phyloP scores from a whole-genome alignment of 2,888 invertebrate genomes.

The Cephus rjabovi region DNA sequence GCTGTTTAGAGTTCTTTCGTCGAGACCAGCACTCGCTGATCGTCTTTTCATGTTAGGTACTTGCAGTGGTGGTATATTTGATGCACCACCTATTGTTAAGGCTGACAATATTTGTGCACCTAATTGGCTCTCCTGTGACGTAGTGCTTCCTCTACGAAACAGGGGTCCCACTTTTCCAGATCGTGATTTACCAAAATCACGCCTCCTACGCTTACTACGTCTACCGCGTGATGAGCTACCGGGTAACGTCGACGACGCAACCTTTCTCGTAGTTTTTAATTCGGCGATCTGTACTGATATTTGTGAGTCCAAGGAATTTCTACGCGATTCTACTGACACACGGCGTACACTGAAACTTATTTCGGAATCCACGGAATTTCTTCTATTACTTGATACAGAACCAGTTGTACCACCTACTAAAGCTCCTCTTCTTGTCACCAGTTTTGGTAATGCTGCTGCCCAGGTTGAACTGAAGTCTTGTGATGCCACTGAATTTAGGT shows the following conservation, averaged over 20 bases:
- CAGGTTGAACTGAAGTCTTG: slow-evolving; percentile 91
- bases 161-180: slow-evolving; percentile 54
- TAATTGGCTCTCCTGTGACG: slow-evolving; percentile 86
- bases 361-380: slow-evolving; percentile 73
- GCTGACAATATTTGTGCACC: slow-evolving; percentile 77
- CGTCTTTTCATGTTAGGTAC: slow-evolving; percentile 71
- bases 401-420: slow-evolving; percentile 75
- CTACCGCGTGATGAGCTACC: slow-evolving; percentile 58
- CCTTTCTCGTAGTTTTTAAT: slow-evolving; percentile 79
- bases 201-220: slow-evolving; percentile 65
- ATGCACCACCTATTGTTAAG: slow-evolving; percentile 68
- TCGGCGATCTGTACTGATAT: slow-evolving; percentile 87
- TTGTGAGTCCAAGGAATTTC: slow-evolving; percentile 90
- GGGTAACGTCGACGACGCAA: slow-evolving; percentile 65
- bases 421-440: slow-evolving; percentile 87
- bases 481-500: slow-evolving; percentile 80
- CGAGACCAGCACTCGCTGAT: slow-evolving; percentile 68
- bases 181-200: slow-evolving; percentile 63
- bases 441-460: slow-evolving; percentile 90
- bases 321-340: slow-evolving; percentile 86
- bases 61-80: slow-evolving; percentile 69
- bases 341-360: slow-evolving; percentile 83
- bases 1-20: slow-evolving; percentile 59
- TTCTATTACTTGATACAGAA: slow-evolving; percentile 69
- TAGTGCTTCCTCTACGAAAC: slow-evolving; percentile 74